Evolutionary conservation across 2,888 invertebrate species (phyloP).

Genomic region (Hymenopus coronatus): DNA sequence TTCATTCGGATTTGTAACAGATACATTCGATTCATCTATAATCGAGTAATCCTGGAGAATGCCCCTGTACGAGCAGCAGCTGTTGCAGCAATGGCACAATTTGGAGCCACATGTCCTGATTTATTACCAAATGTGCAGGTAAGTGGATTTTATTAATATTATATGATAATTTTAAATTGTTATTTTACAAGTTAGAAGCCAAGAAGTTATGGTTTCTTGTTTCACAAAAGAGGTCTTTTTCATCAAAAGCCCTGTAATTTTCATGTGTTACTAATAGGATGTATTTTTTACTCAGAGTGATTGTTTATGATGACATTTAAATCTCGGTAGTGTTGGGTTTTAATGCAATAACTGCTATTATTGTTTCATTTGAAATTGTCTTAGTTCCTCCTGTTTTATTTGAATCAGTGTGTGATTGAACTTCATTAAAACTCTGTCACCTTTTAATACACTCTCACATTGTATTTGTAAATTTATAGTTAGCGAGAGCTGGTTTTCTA

Average conservation of each 20-base stretch:
- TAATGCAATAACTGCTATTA: too few relatives aligned
- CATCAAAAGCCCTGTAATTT: too few relatives aligned
- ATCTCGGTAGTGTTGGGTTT: too few relatives aligned
- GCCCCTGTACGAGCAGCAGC: conserved; percentile 96
- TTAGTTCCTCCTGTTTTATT: too few relatives aligned
- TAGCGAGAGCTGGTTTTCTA: neutral
- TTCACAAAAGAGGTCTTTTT: too few relatives aligned
- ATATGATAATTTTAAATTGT: too few relatives aligned
- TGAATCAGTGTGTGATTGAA: neutral
- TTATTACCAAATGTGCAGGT: conserved; percentile 75
- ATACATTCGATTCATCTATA: conserved; percentile 64
- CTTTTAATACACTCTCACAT: neutral
- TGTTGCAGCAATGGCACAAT: conserved; percentile 95
- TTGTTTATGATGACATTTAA: too few relatives aligned
- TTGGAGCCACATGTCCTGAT: conserved; percentile 92
- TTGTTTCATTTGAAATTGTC: too few relatives aligned
- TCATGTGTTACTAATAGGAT: too few relatives aligned
- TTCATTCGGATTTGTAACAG: conserved; percentile 6
- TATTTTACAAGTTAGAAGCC: too few relatives aligned
- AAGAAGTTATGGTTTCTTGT: too few relatives aligned
- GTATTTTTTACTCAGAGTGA: too few relatives aligned
- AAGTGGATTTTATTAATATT: neutral
- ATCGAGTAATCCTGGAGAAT: conserved; percentile 89
- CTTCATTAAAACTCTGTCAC: neutral
- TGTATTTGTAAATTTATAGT: neutral